Evolutionary conservation across 2,888 invertebrate genomes (phyloP).

Genomic region (Disparrhopalites patrizii): DNA sequence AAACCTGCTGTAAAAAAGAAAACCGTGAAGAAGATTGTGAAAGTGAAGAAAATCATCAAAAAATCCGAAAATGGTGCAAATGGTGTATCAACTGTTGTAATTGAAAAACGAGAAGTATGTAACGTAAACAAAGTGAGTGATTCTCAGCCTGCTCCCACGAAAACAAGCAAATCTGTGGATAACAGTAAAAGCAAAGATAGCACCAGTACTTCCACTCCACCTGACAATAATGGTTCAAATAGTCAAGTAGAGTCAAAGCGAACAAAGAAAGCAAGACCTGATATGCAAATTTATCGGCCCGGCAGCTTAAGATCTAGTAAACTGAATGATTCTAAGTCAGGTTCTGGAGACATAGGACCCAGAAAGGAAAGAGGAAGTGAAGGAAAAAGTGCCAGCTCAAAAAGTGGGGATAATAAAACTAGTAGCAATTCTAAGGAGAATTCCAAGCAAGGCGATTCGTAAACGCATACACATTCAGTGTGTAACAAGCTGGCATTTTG

Average conservation of each 20-base stretch:
- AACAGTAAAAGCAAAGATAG: neutral
- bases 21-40: conserved; percentile 31
- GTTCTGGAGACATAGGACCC: neutral
- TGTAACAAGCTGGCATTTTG: no score
- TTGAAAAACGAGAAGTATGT: neutral
- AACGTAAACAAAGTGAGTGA: neutral
- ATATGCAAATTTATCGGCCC: conserved; percentile 84
- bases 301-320: conserved; percentile 56
- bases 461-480: no score
- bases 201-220: neutral
- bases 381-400: neutral
- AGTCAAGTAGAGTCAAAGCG: neutral
- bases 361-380: conserved; percentile 7
- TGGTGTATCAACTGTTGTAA: neutral
- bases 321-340: conserved; percentile 12
- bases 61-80: neutral
- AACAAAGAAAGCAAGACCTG: conserved; percentile 61
- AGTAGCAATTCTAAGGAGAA: neutral
- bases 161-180: neutral
- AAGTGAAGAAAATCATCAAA: conserved; percentile 21
- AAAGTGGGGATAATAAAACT: neutral
- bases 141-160: neutral
- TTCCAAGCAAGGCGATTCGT: conserved; percentile 8
- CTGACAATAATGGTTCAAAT: neutral
- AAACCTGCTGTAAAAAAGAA: conserved; percentile 24